A percentile compares a stretch with the other conserved stretches of the same genome.
These are phyloP conservation scores for Artemia sp. DNA, from an alignment of 2,888 invertebrate species.

Conservation along the genomic window DNA sequence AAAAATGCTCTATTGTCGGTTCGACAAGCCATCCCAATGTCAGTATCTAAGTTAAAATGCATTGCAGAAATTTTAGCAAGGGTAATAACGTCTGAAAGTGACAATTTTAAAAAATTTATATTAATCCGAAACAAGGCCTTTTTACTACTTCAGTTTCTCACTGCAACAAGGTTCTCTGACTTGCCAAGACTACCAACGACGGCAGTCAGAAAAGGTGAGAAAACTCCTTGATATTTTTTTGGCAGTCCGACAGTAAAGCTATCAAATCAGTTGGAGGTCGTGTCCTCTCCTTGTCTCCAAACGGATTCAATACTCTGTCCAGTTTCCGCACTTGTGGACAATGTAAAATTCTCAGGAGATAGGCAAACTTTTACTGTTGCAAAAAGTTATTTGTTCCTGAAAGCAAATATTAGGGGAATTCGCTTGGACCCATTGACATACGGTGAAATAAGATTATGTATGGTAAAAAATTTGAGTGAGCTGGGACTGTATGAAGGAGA, in stretches of 20 bases:
- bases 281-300: background rate
- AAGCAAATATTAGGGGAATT: background rate
- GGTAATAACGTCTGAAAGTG: background rate
- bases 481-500: background rate
- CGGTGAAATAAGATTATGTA: too few species aligned
- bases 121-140: background rate
- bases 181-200: background rate
- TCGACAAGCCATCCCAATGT: background rate
- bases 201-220: background rate
- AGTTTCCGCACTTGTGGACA: background rate
- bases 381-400: background rate
- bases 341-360: background rate
- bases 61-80: background rate
- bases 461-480: background rate
- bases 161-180: constrained; percentile 4
- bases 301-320: background rate
- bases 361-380: background rate
- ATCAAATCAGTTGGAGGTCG: background rate
- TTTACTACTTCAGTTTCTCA: background rate
- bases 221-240: background rate
- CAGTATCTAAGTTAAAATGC: background rate
- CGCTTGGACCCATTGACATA: too few species aligned
- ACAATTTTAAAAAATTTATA: background rate
- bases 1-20: background rate
- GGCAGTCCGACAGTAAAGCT: background rate